These are phyloP conservation scores for Ochropleura plecta DNA, from an alignment of 2,888 invertebrate genomes.

Conservation along the genomic window DNA sequence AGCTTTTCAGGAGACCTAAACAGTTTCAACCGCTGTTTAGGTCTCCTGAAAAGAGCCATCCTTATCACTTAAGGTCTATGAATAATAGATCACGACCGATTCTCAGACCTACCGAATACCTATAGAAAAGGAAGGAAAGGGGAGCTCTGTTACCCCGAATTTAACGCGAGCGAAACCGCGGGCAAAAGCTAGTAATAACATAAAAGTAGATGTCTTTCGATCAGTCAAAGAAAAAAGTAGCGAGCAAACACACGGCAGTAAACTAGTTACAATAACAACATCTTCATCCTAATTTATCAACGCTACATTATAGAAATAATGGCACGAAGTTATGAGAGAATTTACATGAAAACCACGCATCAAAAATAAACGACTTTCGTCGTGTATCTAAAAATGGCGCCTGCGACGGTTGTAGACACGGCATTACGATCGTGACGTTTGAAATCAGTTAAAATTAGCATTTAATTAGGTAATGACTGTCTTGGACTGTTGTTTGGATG, in stretches of 20 bases:
- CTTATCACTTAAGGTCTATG: too few relatives aligned
- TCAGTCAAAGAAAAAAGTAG: background rate
- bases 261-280: background rate
- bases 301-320: constrained; percentile 47
- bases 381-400: constrained; percentile 55
- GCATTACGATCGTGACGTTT: constrained; percentile 48
- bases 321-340: constrained; percentile 50
- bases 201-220: background rate
- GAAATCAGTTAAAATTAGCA: constrained; percentile 52
- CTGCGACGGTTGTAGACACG: constrained; percentile 40
- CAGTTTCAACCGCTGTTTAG: too few relatives aligned
- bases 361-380: constrained; percentile 58
- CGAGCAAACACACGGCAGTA: background rate
- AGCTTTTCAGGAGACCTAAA: too few relatives aligned
- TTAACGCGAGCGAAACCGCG: too few relatives aligned
- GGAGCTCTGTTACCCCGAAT: too few relatives aligned
- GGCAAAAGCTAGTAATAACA: background rate
- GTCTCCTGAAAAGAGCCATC: too few relatives aligned
- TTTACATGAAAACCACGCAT: constrained; percentile 42
- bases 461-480: constrained; percentile 52
- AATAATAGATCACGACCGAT: too few relatives aligned
- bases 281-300: constrained; percentile 40
- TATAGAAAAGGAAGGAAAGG: too few relatives aligned
- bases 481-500: constrained; percentile 16
- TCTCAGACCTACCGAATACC: too few relatives aligned